Percentiles rank a stretch among this genome's conserved stretches.
Conservation (phyloP, 2,113 vertebrate species). For the Podiceps cristatus region DNA sequence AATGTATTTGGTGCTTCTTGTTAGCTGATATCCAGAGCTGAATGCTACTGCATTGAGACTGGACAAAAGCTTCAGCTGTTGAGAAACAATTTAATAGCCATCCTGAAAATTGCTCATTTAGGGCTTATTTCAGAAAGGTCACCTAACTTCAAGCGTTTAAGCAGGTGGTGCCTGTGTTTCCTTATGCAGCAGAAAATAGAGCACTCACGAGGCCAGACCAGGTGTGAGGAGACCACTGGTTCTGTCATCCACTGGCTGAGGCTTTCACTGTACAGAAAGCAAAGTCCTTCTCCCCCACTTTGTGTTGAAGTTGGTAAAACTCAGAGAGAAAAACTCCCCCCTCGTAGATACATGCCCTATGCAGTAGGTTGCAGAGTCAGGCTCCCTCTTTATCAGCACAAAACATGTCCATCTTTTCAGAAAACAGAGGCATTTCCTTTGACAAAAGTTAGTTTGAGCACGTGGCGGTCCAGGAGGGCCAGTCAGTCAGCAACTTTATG, state of each 20-base stretch:
- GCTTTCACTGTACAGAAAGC: neutral
- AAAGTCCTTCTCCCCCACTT: neutral
- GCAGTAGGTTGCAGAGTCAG: neutral
- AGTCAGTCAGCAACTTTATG: neutral
- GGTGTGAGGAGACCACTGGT: neutral
- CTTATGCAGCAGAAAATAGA: neutral
- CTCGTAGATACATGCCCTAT: accelerated
- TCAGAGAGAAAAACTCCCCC: neutral
- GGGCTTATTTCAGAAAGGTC: neutral
- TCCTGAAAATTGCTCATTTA: neutral
- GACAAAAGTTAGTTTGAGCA: neutral
- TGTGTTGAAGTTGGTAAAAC: neutral
- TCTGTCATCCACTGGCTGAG: neutral
- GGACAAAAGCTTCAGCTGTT: neutral
- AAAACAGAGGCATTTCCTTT: neutral
- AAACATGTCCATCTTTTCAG: neutral
- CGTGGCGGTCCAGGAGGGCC: neutral
- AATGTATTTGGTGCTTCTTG: neutral
- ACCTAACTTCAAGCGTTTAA: neutral
- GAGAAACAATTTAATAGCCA: neutral
- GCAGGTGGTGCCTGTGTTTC: neutral
- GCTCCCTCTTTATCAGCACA: neutral
- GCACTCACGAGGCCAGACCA: neutral
- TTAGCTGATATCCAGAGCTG: neutral
- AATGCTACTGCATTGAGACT: neutral